These are phyloP conservation scores for Myocastor coypus DNA, from an alignment of 2,113 vertebrate genomes.

Conservation along the genomic window DNA sequence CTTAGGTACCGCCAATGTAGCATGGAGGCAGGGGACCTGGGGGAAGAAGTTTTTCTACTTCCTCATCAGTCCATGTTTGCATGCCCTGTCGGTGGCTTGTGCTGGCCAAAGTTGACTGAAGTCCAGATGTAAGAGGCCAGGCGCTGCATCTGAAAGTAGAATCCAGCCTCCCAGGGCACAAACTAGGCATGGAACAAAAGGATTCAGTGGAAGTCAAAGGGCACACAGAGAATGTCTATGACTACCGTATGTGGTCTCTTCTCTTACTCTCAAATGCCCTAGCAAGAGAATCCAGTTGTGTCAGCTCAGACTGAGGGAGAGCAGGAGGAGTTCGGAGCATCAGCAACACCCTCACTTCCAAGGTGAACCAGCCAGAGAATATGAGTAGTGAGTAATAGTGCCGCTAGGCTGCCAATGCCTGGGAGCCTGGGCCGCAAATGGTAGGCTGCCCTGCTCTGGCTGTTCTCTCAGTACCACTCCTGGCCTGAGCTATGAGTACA, in stretches of 20 bases:
- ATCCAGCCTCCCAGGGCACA: neutral
- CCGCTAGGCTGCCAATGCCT: neutral
- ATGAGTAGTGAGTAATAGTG: neutral
- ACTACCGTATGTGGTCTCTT: neutral
- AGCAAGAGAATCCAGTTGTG: neutral
- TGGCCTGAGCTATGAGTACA: neutral
- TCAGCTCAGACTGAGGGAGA: neutral
- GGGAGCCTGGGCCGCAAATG: neutral
- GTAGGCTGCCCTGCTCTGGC: neutral
- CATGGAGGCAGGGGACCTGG: neutral
- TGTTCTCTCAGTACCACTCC: neutral
- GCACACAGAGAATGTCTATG: neutral
- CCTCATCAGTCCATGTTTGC: neutral
- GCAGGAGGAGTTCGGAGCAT: neutral
- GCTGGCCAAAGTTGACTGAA: neutral
- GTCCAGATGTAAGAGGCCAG: neutral
- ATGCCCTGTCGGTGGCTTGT: neutral
- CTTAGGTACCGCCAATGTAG: neutral
- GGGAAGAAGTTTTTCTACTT: neutral
- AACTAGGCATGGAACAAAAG: neutral
- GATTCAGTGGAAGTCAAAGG: neutral
- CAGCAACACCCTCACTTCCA: neutral
- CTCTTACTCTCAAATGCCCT: neutral
- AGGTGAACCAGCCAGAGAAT: neutral
- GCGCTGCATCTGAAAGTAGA: neutral